Percentiles rank a stretch among this genome's conserved stretches.
Conservation (phyloP, 2,888 invertebrate genomes). For the Tethea ocularis region DNA sequence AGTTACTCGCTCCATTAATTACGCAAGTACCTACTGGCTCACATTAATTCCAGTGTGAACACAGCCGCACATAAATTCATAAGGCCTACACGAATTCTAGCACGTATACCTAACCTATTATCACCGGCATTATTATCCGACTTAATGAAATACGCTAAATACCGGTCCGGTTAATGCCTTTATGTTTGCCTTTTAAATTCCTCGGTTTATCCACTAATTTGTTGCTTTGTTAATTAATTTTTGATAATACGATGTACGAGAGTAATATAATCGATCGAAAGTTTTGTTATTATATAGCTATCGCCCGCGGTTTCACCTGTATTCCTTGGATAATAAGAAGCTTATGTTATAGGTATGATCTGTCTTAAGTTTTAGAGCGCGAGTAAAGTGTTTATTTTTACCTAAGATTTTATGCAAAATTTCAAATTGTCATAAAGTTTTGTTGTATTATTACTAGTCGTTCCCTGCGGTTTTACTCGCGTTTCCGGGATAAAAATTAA, state of each 20-base stretch:
- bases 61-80: slow-evolving; percentile 45
- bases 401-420: no score
- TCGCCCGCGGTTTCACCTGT: no score
- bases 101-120: slow-evolving; percentile 38
- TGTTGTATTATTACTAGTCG: no score
- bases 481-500: no score
- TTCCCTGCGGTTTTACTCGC: no score
- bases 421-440: no score
- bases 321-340: no score
- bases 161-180: slow-evolving; percentile 23
- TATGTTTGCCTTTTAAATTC: slow-evolving; percentile 23
- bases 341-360: no score
- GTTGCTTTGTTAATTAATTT: slow-evolving; percentile 19
- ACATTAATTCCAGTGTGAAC: slow-evolving; percentile 28
- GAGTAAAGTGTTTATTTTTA: no score
- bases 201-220: background rate
- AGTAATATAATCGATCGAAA: background rate
- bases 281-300: no score
- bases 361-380: no score
- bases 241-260: background rate
- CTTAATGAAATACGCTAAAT: slow-evolving; percentile 48
- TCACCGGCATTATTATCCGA: slow-evolving; percentile 22
- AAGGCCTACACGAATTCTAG: slow-evolving; percentile 38
- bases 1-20: slow-evolving; percentile 31
- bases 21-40: slow-evolving; percentile 19